Base-by-base conservation (phyloP, 2,797 vertebrate species). In the Tauraco hartlaubi region DNA sequence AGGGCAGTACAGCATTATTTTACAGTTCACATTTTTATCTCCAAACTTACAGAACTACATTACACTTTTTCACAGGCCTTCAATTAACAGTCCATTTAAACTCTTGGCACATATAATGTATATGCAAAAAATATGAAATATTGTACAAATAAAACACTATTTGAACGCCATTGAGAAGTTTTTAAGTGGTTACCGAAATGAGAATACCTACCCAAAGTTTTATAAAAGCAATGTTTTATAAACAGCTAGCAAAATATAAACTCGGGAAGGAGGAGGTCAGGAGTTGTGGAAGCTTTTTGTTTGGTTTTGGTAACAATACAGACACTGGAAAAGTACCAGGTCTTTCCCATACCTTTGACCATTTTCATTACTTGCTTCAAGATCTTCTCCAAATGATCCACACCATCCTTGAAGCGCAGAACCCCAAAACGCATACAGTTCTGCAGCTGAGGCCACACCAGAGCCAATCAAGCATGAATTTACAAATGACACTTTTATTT, bases 1-100 rank as follows among this genome's bases (percentile, higher is more conserved):
- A 96, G 96, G 97, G 96, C 97, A 98, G 94, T 90, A 92, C 28
- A 44, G 41, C 25, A 76, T 83, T 82, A 87, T 37, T 87, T 76
- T 84, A 72, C 4, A 1, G 26, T n/a, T 44, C 62, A 58, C 31
- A 46, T 22, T 86, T 76, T 74, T 76, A 49, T 43, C 66, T 55
- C 17, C 3, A 1, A 92, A 75, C 15, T 64, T 62, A 29, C 9
- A 51, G 29, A 93, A 85, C 9, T 55, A 19, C 80, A 52, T n/a
- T 52, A 46, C 15, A 74, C 11, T 73, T 92, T 80, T 75, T 51
- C 54, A 78, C 14, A 28, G 7, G 39, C 17, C 44, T 66, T 85
- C 43, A 64, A 64, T 69, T 59, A 81, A 72, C 4, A 5, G 51
- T 29, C 35, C 22, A 23, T 31, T 81, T 68, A 63, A 93, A 77